Evolutionary conservation across 2,113 vertebrate species (phyloP), one percentile per base, ranked within the genome.

Genomic region (Myxocyprinus asiaticus): DNA sequence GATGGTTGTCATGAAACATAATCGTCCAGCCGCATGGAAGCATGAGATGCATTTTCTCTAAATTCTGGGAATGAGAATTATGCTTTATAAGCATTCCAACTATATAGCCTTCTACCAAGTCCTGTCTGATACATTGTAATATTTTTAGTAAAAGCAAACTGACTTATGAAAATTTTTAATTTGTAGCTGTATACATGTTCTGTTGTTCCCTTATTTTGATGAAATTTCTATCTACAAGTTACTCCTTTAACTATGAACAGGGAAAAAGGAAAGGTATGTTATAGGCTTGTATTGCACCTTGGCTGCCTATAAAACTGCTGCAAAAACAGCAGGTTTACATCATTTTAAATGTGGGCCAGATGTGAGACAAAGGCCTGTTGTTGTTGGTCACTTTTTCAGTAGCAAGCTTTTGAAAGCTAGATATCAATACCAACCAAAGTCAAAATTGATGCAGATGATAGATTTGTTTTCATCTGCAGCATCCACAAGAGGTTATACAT

Each of bases 51-150:
- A 33, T 7, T 6, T 61, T 17, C 15, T 15, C 44, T 11, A 61
- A n/a, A 12, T 61, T 61, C n/a, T n/a, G n/a, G n/a, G n/a, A n/a
- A 72, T 47, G 55, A 53, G 70, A 72, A 61, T 33, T 33, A 33
- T 22, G n/a, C 6, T 58, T 58, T 11, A 14, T 14, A 12, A 33
- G 22, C 3, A 3, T 33, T 33, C 22, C 22, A 33, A 33, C 1
- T 33, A 33, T 33, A 33, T 33, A 33, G 22, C 22, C 22, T 33
- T 33, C 22, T 33, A 33, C 22, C 22, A 33, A 33, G 22, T 33
- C 22, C 22, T 33, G 22, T 33, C 22, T 33, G 22, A 33, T 33
- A 33, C 22, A 1, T 33, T 33, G 22, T 33, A 33, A 33, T 33
- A 33, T 33, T 33, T 1, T 33, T 33, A 1, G 22, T 33, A 1